A percentile compares a stretch with the other conserved stretches of the same genome.
Evolutionary conservation across 2,888 invertebrate genomes (phyloP).

Genomic region (Melieria omissa): DNA sequence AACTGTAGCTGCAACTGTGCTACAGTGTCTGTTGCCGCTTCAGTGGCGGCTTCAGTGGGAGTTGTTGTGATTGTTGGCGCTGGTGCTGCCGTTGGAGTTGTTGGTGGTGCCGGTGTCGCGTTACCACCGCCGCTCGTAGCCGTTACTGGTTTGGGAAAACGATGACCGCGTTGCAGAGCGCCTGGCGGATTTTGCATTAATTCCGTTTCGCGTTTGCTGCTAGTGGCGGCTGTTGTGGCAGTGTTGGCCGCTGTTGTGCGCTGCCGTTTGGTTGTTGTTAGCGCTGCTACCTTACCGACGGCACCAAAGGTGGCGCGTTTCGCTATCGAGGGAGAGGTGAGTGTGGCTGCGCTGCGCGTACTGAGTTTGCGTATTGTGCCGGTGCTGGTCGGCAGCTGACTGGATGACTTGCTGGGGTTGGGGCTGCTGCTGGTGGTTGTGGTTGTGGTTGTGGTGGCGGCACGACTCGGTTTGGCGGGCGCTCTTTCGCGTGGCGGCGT

Average conservation of each 20-base stretch:
- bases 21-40: background rate
- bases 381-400: slow-evolving; percentile 45
- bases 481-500: slow-evolving; percentile 65
- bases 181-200: slow-evolving; percentile 53
- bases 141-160: slow-evolving; percentile 55
- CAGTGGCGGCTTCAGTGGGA: slow-evolving; percentile 5
- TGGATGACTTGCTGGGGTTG: slow-evolving; percentile 13
- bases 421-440: slow-evolving; percentile 30
- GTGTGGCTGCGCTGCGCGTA: slow-evolving; percentile 39
- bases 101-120: slow-evolving; percentile 34
- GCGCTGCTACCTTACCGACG: slow-evolving; percentile 26
- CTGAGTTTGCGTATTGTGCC: slow-evolving; percentile 50
- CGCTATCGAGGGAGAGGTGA: slow-evolving; percentile 18
- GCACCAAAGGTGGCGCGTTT: slow-evolving; percentile 33
- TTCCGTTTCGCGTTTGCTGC: slow-evolving; percentile 48
- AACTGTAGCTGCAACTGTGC: slow-evolving; percentile 41
- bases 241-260: slow-evolving; percentile 15
- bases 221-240: slow-evolving; percentile 9
- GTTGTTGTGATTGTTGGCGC: background rate
- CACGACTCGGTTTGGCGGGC: slow-evolving; percentile 62
- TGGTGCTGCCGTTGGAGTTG: slow-evolving; percentile 31
- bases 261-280: slow-evolving; percentile 25
- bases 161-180: slow-evolving; percentile 59
- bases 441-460: slow-evolving; percentile 34
- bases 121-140: slow-evolving; percentile 28